Evolutionary conservation across 2,888 invertebrate genomes (phyloP), one percentile per base, ranked within the genome.

Genomic region (Drosophila sordidula): DNA sequence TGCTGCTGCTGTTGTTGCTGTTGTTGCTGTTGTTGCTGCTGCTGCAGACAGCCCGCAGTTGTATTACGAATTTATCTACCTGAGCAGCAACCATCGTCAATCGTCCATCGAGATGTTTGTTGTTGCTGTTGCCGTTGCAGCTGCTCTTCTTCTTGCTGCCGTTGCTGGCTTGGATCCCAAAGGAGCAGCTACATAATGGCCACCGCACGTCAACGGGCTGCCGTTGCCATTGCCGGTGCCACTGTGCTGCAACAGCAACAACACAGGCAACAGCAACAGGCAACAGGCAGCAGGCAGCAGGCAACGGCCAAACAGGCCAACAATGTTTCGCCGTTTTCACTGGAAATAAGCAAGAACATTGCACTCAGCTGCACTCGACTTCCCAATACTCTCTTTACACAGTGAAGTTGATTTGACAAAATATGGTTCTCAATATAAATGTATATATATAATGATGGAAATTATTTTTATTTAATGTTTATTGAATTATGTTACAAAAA

Each of bases 21-120:
- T 39, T 47, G 73, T 49, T 52, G 72, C 55, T 47, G 66, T 45
- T 47, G 70, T 50, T 29, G 34, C 41, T 78, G 65, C 42, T 39
- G 59, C 52, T 61, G 66, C 79, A 76, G 80, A 76, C 82, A 77
- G 68, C 69, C 64, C 77, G 80, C 75, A 87, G 89, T 84, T 85
- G 87, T 80, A 81, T 87, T 85, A 85, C 82, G 82, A 85, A 85
- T 85, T 85, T 85, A 85, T 85, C 85, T 85, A 89, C 89, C 85
- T 85, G 88, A 87, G 88, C 89, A 89, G 80, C 85, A 69, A 85
- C 89, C 85, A 85, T 89, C 85, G 85, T 85, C 87, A 85, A 84
- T 84, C 85, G 89, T 84, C 78, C 87, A 87, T 81, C 85, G 82
- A 57, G 67, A 63, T 68, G 75, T 50, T 47, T 79, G 65, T 32